phyloP scores from a whole-genome alignment of 2,113 vertebrate species.

The Platichthys stellatus region DNA sequence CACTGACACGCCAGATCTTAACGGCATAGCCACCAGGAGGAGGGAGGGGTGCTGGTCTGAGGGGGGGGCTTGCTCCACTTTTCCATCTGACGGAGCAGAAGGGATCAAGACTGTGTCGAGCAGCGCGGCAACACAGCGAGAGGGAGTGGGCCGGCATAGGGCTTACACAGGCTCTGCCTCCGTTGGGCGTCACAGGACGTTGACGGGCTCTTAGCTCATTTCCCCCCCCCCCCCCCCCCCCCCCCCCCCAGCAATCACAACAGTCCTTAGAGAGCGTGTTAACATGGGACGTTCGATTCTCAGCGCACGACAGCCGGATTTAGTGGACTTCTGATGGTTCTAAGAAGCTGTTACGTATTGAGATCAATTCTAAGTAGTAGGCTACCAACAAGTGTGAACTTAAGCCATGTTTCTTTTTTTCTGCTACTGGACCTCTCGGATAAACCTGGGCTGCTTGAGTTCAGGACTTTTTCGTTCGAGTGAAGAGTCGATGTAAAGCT shows the following conservation, averaged over 20 bases:
- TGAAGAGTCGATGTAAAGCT: slow-evolving; percentile 15
- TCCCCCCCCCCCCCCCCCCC: not conserved
- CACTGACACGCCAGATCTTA: slow-evolving; percentile 24
- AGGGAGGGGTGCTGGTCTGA: slow-evolving; percentile 35
- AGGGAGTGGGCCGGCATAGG: slow-evolving; percentile 64
- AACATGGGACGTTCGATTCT: slow-evolving; percentile 16
- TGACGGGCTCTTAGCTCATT: slow-evolving; percentile 54
- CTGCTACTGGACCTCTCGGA: slow-evolving; percentile 23
- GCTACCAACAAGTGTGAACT: not conserved
- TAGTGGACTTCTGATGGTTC: slow-evolving; percentile 27
- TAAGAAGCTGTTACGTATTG: not conserved
- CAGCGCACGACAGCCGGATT: not conserved
- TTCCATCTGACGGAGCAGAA: slow-evolving; percentile 80
- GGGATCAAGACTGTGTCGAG: slow-evolving; percentile 78
- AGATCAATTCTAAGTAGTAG: slow-evolving; percentile 12
- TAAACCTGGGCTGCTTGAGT: not conserved
- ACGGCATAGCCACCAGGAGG: slow-evolving; percentile 50
- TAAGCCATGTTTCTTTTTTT: slow-evolving; percentile 18
- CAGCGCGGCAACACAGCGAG: slow-evolving; percentile 55
- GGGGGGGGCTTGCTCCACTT: slow-evolving; percentile 76
- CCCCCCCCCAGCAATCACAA: slow-evolving; percentile 31
- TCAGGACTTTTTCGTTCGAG: slow-evolving; percentile 5
- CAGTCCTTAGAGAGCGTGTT: slow-evolving; percentile 32
- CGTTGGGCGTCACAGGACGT: slow-evolving; percentile 41
- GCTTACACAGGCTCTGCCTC: slow-evolving; percentile 67